phyloP scores from a whole-genome alignment of 1,140 invertebrate genomes.

The Drosophila bocqueti region DNA sequence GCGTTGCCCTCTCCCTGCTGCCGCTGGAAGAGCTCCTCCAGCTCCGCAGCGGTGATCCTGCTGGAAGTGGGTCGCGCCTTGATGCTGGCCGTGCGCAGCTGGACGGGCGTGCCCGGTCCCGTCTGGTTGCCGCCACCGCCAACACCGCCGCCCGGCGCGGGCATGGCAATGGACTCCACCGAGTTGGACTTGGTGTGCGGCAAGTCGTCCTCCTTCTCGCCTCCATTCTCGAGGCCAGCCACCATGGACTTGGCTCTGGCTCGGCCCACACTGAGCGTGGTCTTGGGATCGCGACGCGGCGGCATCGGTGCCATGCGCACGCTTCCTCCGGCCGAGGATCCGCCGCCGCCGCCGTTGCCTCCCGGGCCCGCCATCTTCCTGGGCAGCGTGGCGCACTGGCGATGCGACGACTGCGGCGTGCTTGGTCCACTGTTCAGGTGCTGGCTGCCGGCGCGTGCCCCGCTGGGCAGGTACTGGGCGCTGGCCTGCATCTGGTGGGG shows the following conservation, averaged over 20 bases:
- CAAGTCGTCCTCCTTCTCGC: constrained; percentile 86
- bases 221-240: constrained; percentile 90
- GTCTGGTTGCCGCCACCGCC: constrained; percentile 5
- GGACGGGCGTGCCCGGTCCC: constrained; percentile 87
- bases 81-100: constrained; percentile 94
- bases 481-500: constrained; percentile 79
- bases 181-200: constrained; percentile 90
- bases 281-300: constrained; percentile 95
- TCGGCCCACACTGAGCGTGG: constrained; percentile 95
- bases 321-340: constrained; percentile 84
- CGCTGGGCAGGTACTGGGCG: constrained; percentile 73
- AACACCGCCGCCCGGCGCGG: constrained; percentile 67
- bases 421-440: constrained; percentile 80
- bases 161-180: constrained; percentile 89
- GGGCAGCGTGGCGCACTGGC: constrained; percentile 91
- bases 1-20: constrained; percentile 87
- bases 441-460: constrained; percentile 56
- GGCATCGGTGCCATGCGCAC: constrained; percentile 92
- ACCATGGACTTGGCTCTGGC: constrained; percentile 96
- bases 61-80: constrained; percentile 93
- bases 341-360: constrained; percentile 9
- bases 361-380: constrained; percentile 87
- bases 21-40: constrained; percentile 95
- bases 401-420: constrained; percentile 79
- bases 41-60: constrained; percentile 94